These are phyloP conservation scores for Drosophila sordidula DNA, from an alignment of 2,888 invertebrate species.

Conservation along the genomic window DNA sequence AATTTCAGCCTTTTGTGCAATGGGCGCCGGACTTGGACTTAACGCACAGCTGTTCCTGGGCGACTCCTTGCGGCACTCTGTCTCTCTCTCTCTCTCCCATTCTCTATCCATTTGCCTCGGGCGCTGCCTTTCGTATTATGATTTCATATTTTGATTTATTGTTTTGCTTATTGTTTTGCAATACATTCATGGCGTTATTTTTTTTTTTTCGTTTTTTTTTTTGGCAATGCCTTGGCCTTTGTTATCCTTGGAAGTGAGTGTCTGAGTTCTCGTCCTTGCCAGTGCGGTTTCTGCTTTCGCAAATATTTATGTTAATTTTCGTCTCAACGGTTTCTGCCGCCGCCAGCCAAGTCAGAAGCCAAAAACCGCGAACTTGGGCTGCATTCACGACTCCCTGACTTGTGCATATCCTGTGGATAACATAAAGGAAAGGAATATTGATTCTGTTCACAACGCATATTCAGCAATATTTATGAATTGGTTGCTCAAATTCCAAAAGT, in stretches of 20 bases:
- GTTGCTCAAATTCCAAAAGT: not conserved
- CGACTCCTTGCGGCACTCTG: conserved; percentile 34
- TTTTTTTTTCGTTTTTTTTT: conserved; percentile 19
- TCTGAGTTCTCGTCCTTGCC: conserved; percentile 23
- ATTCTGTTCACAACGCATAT: not conserved
- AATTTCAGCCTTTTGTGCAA: conserved; percentile 45
- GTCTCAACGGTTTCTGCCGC: conserved; percentile 35
- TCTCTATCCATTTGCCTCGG: conserved; percentile 33
- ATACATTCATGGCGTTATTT: conserved; percentile 51
- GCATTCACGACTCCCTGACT: conserved; percentile 2
- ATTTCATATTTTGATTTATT: conserved; percentile 79
- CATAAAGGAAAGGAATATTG: not conserved
- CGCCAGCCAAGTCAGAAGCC: conserved; percentile 24
- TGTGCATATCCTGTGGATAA: conserved; percentile 2
- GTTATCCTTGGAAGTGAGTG: conserved; percentile 16
- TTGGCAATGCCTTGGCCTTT: conserved; percentile 49
- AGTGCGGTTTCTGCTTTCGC: conserved; percentile 39
- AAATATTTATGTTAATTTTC: conserved; percentile 52
- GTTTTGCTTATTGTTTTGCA: conserved; percentile 78
- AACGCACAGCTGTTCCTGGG: conserved; percentile 52
- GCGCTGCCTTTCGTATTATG: conserved; percentile 58
- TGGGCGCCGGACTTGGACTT: conserved; percentile 52
- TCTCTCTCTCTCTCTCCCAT: conserved; percentile 10
- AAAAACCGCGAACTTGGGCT: not conserved
- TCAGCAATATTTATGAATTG: not conserved